Conservation (phyloP, 1,140 invertebrate genomes). For the Papilio dardanus region DNA sequence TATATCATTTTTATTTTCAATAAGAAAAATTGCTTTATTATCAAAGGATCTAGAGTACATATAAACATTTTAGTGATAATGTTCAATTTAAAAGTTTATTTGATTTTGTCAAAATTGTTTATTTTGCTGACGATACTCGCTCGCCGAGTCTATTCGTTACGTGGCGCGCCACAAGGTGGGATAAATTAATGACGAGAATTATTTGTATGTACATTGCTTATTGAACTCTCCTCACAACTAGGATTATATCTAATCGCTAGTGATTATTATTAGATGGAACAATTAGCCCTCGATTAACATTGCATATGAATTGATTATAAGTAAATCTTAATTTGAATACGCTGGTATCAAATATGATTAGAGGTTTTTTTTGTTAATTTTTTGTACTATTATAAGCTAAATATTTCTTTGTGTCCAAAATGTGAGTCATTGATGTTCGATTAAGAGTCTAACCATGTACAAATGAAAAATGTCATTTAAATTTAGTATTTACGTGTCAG, state of each 20-base stretch:
- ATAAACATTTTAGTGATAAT: no score
- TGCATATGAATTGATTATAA: neutral
- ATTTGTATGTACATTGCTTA: slow-evolving; percentile 36
- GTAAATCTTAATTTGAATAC: neutral
- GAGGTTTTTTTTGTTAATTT: neutral
- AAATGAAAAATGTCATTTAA: neutral
- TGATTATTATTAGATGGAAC: slow-evolving; percentile 33
- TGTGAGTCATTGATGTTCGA: no score
- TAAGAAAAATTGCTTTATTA: no score
- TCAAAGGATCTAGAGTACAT: no score
- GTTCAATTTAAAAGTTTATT: slow-evolving; percentile 3
- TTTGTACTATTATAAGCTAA: neutral
- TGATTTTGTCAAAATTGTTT: neutral
- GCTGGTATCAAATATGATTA: neutral
- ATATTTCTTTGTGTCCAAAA: neutral
- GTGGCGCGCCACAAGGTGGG: slow-evolving; percentile 30
- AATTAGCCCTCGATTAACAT: slow-evolving; percentile 14
- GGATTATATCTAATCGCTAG: slow-evolving; percentile 13
- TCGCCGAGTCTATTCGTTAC: slow-evolving; percentile 32
- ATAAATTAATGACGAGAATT: slow-evolving; percentile 33
- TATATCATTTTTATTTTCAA: no score
- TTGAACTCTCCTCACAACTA: slow-evolving; percentile 22
- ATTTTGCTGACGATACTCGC: slow-evolving; percentile 30
- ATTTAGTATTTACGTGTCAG: neutral
- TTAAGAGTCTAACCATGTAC: no score